These are phyloP conservation scores for Actinia tenebrosa DNA, from an alignment of 64 coral and sea anemone genomes.

Conservation along the genomic window DNA sequence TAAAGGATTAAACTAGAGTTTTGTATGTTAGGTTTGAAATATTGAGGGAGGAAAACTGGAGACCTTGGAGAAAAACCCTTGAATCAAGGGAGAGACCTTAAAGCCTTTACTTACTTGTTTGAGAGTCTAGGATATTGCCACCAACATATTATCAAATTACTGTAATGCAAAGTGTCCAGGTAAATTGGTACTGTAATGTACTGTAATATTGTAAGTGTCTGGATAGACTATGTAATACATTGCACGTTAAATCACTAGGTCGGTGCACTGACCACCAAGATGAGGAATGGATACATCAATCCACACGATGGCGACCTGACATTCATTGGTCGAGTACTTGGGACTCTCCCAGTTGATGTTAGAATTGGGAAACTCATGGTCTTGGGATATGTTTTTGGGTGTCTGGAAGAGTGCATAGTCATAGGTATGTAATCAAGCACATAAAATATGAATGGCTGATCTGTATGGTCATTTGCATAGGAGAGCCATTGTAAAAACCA, in stretches of 20 bases:
- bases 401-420: constrained; percentile 88
- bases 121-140: too few species aligned
- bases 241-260: constrained; percentile 42
- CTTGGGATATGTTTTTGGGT: constrained; percentile 89
- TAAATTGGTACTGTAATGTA: too few species aligned
- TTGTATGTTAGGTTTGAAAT: too few species aligned
- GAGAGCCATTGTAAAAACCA: too few species aligned
- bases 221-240: not conserved
- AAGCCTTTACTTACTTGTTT: too few species aligned
- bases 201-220: not conserved
- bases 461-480: not conserved
- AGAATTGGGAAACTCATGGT: constrained; percentile 87
- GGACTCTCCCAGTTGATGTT: constrained; percentile 77
- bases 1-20: too few species aligned
- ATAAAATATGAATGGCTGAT: not conserved
- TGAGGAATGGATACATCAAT: constrained; percentile 73
- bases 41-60: too few species aligned
- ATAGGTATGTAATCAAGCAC: constrained; percentile 55
- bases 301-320: constrained; percentile 95
- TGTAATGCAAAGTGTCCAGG: too few species aligned
- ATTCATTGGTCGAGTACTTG: constrained; percentile 86
- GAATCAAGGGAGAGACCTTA: too few species aligned
- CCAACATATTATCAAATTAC: too few species aligned
- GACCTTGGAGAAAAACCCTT: too few species aligned
- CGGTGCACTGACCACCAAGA: constrained; percentile 76